Base-by-base conservation (phyloP, 2,888 invertebrate species). In the Psococerastis gibbosa region DNA sequence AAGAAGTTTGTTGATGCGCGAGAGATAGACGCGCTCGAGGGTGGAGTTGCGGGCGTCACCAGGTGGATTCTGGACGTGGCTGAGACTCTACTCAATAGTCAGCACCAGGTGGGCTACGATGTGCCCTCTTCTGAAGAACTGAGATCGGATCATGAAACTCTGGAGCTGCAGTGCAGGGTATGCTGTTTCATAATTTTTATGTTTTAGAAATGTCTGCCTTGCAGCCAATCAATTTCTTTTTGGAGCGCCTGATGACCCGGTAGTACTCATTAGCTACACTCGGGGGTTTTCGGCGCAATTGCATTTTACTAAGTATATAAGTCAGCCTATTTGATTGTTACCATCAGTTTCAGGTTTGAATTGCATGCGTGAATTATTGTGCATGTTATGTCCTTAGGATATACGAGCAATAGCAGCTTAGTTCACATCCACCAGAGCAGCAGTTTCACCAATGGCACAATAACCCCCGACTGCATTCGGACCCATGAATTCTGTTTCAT, bases 1-100 rank as follows among this genome's bases (percentile, higher is more conserved):
- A 67, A 67, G 48, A 68, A 66, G 49, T 62, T 74, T 45, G 65
- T 69, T 41, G 68, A 69, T 52, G 69, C 71, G 6, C 45, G 55
- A 51, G 73, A 75, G 54, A 64, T 75, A 48, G 62, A 63, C 45
- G 61, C 65, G 27, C 59, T 78, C 32, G 73, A 75, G 52, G 70
- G 71, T 52, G 75, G 75, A 27, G 71, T 77, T 47, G 66, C 69
- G n/a, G 67, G 72, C 59, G 79, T 83, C 27, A 76, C 76, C 16
- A 76, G 78, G 54, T 83, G 82, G 82, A 77, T 83, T 45, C 59
- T 80, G 42, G 78, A 77, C 27, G 75, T 77, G 42, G 84, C 79
- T 2, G 82, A 83, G 58, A 71, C 71, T 51, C 68, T 81, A 61
- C 63, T 83, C 41, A 74, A 75, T 51, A 70, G 75, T 1, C 73